A percentile compares a stretch with the other conserved stretches of the same genome.
These are phyloP conservation scores for Maniola jurtina DNA, from an alignment of 1,140 invertebrate species.

Conservation along the genomic window DNA sequence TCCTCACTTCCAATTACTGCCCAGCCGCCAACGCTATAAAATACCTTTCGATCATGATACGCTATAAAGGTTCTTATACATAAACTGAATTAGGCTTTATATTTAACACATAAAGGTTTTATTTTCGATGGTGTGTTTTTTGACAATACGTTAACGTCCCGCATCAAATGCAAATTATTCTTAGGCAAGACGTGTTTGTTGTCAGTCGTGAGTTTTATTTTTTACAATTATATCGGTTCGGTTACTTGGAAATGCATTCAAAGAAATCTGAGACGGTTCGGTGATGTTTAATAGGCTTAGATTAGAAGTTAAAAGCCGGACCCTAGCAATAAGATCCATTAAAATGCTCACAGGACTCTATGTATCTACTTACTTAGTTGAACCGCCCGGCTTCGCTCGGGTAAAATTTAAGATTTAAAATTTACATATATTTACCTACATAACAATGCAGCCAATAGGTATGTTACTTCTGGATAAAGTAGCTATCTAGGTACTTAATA, in stretches of 20 bases:
- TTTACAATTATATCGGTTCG: conserved; percentile 75
- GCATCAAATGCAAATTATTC: conserved; percentile 68
- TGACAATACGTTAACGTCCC: conserved; percentile 23
- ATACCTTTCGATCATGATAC: conserved; percentile 34
- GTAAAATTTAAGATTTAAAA: no score
- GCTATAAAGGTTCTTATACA: conserved; percentile 29
- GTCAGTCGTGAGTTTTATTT: conserved; percentile 72
- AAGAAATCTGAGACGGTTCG: conserved; percentile 66
- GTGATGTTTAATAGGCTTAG: conserved; percentile 75
- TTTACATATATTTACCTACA: no score
- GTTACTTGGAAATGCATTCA: conserved; percentile 77
- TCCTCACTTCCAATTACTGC: conserved; percentile 76
- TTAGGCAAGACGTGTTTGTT: conserved; percentile 77
- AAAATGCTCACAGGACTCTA: conserved; percentile 16
- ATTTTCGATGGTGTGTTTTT: neutral
- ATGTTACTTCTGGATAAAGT: no score
- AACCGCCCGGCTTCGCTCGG: no score
- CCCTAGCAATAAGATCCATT: conserved; percentile 42
- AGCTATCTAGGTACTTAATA: no score
- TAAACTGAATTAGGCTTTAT: conserved; percentile 30
- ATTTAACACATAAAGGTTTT: neutral
- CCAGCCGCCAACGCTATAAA: conserved; percentile 75
- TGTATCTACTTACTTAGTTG: neutral
- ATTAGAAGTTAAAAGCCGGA: conserved; percentile 74
- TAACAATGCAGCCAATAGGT: no score